Evolutionary conservation across 2,113 vertebrate species (phyloP).

Genomic region (Chaenocephalus aceratus): DNA sequence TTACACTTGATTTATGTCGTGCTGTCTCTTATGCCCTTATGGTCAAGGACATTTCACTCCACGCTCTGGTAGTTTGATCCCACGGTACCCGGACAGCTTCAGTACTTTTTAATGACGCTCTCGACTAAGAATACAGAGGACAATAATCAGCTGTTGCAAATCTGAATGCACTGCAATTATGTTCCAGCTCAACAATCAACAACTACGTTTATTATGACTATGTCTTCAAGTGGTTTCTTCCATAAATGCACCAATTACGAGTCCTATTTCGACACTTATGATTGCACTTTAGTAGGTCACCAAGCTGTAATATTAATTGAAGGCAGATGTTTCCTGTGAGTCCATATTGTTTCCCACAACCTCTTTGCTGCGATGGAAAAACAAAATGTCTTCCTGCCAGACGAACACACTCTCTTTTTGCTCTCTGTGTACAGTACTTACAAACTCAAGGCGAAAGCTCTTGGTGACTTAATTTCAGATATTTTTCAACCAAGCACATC

Average conservation of each 20-base stretch:
- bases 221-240: neutral
- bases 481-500: constrained; percentile 19
- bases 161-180: neutral
- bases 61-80: neutral
- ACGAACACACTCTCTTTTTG: neutral
- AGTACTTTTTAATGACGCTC: constrained; percentile 8
- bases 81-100: constrained; percentile 2
- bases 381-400: neutral
- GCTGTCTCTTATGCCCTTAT: neutral
- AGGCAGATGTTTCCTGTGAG: neutral
- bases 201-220: neutral
- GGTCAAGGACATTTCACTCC: constrained; percentile 14
- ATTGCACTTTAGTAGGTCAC: neutral
- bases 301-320: neutral
- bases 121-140: neutral
- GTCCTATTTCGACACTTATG: too few species aligned
- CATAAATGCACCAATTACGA: neutral
- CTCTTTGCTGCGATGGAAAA: neutral
- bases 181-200: neutral
- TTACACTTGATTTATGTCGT: neutral
- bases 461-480: constrained; percentile 20
- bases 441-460: constrained; percentile 57
- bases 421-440: constrained; percentile 2
- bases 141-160: constrained; percentile 1
- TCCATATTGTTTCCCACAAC: neutral